phyloP scores from a whole-genome alignment of 1,140 invertebrate species.

The Hylaeus volcanicus region DNA sequence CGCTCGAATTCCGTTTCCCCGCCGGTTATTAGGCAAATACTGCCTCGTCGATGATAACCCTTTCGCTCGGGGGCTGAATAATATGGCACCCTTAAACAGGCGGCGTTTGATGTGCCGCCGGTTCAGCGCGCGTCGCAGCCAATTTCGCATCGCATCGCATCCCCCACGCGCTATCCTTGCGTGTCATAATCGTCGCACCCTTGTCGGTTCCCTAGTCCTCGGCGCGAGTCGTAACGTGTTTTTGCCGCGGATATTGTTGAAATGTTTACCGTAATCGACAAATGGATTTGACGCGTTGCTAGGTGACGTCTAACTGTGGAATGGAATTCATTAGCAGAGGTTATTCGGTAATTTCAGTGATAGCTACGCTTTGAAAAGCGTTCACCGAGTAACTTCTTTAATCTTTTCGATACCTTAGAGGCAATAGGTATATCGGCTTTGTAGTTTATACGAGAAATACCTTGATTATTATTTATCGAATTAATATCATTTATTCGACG shows the following conservation, averaged over 20 bases:
- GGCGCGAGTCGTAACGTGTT: constrained; percentile 18
- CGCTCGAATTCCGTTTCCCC: constrained; percentile 58
- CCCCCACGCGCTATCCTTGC: constrained; percentile 21
- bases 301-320: background rate
- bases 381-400: too few relatives aligned
- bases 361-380: too few relatives aligned
- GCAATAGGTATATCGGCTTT: too few relatives aligned
- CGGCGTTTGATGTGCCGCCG: constrained; percentile 71
- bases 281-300: background rate
- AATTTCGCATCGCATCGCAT: constrained; percentile 57
- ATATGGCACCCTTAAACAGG: constrained; percentile 71
- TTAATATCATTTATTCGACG: too few relatives aligned
- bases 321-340: too few relatives aligned
- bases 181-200: constrained; percentile 65
- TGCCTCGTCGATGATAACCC: constrained; percentile 67
- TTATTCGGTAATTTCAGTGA: too few relatives aligned
- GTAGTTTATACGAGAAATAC: too few relatives aligned
- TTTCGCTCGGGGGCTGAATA: constrained; percentile 70
- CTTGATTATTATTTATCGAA: too few relatives aligned
- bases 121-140: constrained; percentile 67
- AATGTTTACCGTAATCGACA: constrained; percentile 14
- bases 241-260: constrained; percentile 17
- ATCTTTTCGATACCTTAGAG: too few relatives aligned
- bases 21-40: constrained; percentile 77
- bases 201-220: constrained; percentile 39